Conservation (phyloP, 2,797 vertebrate species). For the Myotis myotis region DNA sequence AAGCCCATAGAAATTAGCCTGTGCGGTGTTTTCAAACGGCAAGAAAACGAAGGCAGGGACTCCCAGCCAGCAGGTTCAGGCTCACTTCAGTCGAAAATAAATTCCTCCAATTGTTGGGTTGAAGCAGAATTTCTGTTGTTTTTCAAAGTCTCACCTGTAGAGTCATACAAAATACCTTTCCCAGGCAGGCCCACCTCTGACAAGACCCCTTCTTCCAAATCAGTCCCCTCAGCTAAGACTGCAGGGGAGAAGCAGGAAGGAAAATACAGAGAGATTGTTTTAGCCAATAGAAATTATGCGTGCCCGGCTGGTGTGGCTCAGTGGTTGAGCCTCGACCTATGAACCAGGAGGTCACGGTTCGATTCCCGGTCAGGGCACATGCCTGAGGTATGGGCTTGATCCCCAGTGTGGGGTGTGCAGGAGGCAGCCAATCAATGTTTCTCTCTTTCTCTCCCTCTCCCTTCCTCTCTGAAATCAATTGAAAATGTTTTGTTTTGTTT, state of each 20-base stretch:
- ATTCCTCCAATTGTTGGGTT: not conserved
- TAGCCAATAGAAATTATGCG: not conserved
- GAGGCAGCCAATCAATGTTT: no score
- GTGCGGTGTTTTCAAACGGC: not conserved
- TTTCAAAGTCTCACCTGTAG: not conserved
- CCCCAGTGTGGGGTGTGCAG: no score
- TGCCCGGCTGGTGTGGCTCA: no score
- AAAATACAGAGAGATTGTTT: not conserved
- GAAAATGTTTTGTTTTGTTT: no score
- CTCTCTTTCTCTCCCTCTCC: no score
- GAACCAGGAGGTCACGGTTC: no score
- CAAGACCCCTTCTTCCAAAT: not conserved
- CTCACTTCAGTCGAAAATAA: not conserved
- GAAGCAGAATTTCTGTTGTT: not conserved
- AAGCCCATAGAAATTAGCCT: conserved; percentile 27
- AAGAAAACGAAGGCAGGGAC: not conserved
- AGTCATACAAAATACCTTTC: not conserved
- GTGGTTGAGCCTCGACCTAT: no score
- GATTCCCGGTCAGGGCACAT: no score
- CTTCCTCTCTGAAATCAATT: no score
- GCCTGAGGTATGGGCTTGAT: no score
- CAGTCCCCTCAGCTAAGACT: not conserved
- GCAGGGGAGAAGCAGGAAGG: not conserved
- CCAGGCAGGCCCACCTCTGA: not conserved
- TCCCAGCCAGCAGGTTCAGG: not conserved